phyloP scores from a whole-genome alignment of 1,140 invertebrate genomes.

The Drosophila ambigua region DNA sequence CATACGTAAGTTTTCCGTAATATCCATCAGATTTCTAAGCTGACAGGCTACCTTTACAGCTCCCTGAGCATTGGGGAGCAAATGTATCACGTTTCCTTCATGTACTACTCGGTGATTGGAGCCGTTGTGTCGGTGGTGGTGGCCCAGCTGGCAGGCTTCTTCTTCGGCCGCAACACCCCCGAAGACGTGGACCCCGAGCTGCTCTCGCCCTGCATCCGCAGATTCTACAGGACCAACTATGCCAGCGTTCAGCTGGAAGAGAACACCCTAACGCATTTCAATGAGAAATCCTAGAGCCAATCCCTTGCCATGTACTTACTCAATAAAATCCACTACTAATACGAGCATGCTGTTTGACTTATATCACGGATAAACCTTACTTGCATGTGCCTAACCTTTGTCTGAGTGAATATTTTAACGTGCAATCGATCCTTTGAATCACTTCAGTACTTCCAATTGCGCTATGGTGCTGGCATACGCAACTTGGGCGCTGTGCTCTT shows the following conservation, averaged over 20 bases:
- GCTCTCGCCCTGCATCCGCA: conserved; percentile 60
- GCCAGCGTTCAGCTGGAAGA: conserved; percentile 58
- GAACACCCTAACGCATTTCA: conserved; percentile 16
- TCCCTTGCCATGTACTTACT: conserved; percentile 26
- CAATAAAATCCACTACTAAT: conserved; percentile 23
- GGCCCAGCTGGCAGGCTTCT: conserved; percentile 42
- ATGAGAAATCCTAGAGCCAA: conserved; percentile 45
- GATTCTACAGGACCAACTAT: conserved; percentile 49
- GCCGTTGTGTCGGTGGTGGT: conserved; percentile 30
- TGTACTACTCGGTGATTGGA: conserved; percentile 55
- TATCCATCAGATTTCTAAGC: background rate
- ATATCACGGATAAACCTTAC: background rate
- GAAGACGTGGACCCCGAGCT: conserved; percentile 65
- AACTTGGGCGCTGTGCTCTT: conserved; percentile 90
- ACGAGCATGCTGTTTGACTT: background rate
- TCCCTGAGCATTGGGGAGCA: conserved; percentile 51
- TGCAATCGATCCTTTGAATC: conserved; percentile 10
- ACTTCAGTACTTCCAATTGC: conserved; percentile 90
- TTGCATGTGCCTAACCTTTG: conserved; percentile 4
- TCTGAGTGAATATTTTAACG: background rate
- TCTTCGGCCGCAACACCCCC: conserved; percentile 51
- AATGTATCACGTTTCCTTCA: conserved; percentile 72
- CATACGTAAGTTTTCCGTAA: conserved; percentile 40
- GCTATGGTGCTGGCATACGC: conserved; percentile 89
- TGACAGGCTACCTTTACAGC: conserved; percentile 24